Base-by-base conservation (phyloP, 2,888 invertebrate genomes). In the Diplolepis rosae region DNA sequence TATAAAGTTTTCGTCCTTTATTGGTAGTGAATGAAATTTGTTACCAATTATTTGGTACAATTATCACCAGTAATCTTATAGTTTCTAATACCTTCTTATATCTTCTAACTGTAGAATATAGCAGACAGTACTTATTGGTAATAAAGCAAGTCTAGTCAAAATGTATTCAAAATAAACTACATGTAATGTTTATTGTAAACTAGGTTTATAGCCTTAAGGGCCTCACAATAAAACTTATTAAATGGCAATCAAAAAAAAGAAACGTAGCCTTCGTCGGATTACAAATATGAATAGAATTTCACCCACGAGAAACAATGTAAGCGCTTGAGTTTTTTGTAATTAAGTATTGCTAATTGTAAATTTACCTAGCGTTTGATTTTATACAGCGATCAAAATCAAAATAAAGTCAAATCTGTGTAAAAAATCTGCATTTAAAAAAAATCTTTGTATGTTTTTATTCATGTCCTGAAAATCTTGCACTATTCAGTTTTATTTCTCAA, bases 381-480 rank as follows among this genome's bases (percentile, higher is more conserved):
- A 70, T 65, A 68, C 71, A 35, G 69, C 70, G 56, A 74, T 15
- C 71, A 52, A 39, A 54, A 69, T 56, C 50, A n/a, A 69, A 68
- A 68, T 51, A 68, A 32, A 32, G 11, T 11, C 11, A 32, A 32
- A 3, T 18, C 18, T 45, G 18, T 18, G 45, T 18, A 50, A 42
- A 18, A 67, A 70, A 67, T 6, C 9, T 7, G 1, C 15, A 45
- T 50, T 22, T 50, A 50, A 27, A 50, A 50, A n/a, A 39, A n/a
- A 39, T 7, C 24, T 27, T 11, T 22, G 6, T 7, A 39, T 35
- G 35, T 24, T 39, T 35, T 39, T 45, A 45, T 7, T 18, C 18
- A 2, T 9, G 45, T 4, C 9, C 18, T 18, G 4, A 18, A 18
- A 45, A 45, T 45, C 0, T 18, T 2, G 0, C 6, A 18, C 6